These are phyloP conservation scores for Neodon shergylaensis DNA, from an alignment of 2,113 vertebrate genomes.

Conservation along the genomic window DNA sequence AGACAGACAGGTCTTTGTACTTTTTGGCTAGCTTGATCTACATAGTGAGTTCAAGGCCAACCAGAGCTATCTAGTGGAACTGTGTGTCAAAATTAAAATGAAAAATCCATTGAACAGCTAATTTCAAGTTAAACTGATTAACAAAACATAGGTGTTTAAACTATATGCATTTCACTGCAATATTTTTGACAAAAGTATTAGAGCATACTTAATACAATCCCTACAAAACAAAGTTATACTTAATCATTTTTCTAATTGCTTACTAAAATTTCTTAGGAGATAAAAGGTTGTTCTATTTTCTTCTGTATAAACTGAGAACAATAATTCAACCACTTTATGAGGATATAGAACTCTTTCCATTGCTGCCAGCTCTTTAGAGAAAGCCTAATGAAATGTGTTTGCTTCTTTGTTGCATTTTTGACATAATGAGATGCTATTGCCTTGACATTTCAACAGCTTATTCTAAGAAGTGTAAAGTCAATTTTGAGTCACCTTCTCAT, in stretches of 20 bases:
- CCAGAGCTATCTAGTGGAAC: too few relatives aligned
- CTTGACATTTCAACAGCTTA: slow-evolving; percentile 7
- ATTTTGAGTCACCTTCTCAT: slow-evolving; percentile 53
- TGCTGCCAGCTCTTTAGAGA: neutral
- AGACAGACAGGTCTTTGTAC: neutral
- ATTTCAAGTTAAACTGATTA: slow-evolving; percentile 26
- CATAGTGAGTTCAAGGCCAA: neutral
- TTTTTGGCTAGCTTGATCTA: neutral
- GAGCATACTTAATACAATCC: neutral
- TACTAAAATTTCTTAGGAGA: slow-evolving; percentile 2
- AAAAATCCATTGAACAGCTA: neutral
- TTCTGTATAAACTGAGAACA: neutral
- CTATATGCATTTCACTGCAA: neutral
- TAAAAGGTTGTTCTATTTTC: neutral
- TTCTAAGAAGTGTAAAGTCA: slow-evolving; percentile 2
- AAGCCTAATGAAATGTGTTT: slow-evolving; percentile 14
- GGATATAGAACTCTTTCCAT: neutral
- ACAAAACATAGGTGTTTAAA: slow-evolving; percentile 22
- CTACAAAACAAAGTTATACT: neutral
- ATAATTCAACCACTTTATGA: neutral
- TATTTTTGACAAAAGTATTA: slow-evolving; percentile 3
- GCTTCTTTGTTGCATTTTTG: neutral
- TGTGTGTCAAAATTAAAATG: neutral
- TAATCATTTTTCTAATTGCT: slow-evolving; percentile 33
- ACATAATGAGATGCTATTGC: slow-evolving; percentile 2